These are phyloP conservation scores for Bombus waltoni DNA, from an alignment of 1,140 invertebrate genomes.

Conservation along the genomic window DNA sequence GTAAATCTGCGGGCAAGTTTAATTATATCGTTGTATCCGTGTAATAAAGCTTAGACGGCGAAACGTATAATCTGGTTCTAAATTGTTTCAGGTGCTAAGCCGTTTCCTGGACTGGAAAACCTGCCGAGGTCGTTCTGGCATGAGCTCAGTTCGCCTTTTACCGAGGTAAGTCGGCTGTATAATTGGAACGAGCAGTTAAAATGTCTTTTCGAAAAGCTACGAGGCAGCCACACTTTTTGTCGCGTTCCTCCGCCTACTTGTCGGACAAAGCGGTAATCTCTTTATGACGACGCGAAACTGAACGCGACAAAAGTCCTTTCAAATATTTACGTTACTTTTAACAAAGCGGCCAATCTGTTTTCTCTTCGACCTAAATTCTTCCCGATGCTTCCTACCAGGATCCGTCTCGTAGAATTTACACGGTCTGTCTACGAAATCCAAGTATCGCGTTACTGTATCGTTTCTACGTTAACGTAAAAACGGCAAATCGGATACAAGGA, in stretches of 20 bases:
- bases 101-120: slow-evolving; percentile 80
- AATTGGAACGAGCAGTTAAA: slow-evolving; percentile 32
- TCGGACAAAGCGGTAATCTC: slow-evolving; percentile 1
- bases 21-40: slow-evolving; percentile 24
- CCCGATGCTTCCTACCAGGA: background rate
- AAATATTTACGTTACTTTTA: background rate
- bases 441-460: background rate
- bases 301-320: too few relatives aligned
- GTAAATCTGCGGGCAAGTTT: slow-evolving; percentile 18
- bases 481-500: too few relatives aligned
- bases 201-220: slow-evolving; percentile 18
- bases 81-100: slow-evolving; percentile 77
- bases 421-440: background rate
- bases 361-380: background rate
- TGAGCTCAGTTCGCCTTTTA: slow-evolving; percentile 85
- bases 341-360: background rate
- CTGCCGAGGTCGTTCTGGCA: slow-evolving; percentile 85
- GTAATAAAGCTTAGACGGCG: slow-evolving; percentile 25
- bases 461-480: too few relatives aligned
- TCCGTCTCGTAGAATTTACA: background rate
- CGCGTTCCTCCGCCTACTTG: background rate
- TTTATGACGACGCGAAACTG: background rate
- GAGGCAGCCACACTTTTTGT: background rate
- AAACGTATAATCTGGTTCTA: slow-evolving; percentile 28
- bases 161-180: slow-evolving; percentile 78